Conservation (phyloP, 1,140 invertebrate species). For the Drosophila sucinea region DNA sequence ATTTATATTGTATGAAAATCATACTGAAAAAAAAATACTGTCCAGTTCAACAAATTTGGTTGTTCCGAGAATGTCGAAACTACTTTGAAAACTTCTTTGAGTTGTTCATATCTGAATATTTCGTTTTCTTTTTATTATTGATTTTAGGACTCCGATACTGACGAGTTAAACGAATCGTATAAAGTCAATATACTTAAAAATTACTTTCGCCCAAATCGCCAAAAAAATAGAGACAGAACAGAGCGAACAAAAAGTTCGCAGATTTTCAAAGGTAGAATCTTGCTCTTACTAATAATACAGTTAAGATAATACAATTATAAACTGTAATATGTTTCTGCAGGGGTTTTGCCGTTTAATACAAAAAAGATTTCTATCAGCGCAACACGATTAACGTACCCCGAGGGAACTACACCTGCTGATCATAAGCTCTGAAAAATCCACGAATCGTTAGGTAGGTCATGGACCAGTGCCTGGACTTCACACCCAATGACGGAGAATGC, state of each 20-base stretch:
- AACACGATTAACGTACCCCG: background rate
- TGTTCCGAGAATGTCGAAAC: too few relatives aligned
- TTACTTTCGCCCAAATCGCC: slow-evolving; percentile 56
- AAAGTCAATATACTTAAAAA: slow-evolving; percentile 55
- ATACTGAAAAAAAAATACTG: background rate
- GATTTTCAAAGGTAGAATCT: slow-evolving; percentile 1
- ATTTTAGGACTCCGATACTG: slow-evolving; percentile 4
- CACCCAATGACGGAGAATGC: background rate
- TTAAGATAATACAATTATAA: too few relatives aligned
- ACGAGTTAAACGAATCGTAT: slow-evolving; percentile 32
- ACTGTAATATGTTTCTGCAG: background rate
- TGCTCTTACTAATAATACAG: background rate
- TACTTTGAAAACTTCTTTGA: too few relatives aligned
- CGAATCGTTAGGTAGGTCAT: background rate
- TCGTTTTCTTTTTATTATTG: background rate
- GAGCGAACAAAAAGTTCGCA: slow-evolving; percentile 31
- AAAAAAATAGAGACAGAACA: slow-evolving; percentile 19
- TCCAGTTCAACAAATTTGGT: background rate
- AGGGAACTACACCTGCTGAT: background rate
- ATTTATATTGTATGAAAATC: background rate
- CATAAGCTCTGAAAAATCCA: background rate
- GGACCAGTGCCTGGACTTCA: background rate
- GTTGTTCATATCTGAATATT: too few relatives aligned
- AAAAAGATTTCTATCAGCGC: background rate
- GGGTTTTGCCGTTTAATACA: background rate